Evolutionary conservation across 2,113 vertebrate species (phyloP).

Genomic region (Pachyramphus minor): DNA sequence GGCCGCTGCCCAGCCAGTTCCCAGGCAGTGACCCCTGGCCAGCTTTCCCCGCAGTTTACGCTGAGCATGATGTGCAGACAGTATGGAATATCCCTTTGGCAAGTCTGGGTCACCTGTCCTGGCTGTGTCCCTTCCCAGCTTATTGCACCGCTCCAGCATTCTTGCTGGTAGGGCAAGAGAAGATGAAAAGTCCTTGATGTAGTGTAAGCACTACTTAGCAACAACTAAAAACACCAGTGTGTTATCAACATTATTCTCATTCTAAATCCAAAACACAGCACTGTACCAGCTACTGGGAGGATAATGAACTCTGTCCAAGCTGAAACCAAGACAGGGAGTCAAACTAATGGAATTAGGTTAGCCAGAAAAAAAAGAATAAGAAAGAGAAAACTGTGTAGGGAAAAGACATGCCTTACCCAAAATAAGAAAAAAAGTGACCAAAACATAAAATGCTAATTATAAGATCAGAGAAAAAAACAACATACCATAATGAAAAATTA

Average conservation of each 20-base stretch:
- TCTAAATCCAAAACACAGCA: not conserved
- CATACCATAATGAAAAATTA: not conserved
- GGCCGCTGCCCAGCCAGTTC: not conserved
- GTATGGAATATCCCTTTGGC: not conserved
- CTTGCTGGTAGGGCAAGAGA: not conserved
- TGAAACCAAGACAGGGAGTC: not conserved
- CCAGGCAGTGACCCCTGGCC: too few species aligned
- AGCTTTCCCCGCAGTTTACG: not conserved
- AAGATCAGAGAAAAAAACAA: not conserved
- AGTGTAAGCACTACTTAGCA: not conserved
- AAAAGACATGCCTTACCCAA: not conserved
- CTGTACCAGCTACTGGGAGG: not conserved
- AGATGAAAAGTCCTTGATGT: not conserved
- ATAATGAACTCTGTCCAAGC: not conserved
- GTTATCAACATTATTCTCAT: not conserved
- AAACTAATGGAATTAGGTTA: not conserved
- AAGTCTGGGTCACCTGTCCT: not conserved
- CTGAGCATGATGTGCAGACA: not conserved
- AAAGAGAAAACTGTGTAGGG: not conserved
- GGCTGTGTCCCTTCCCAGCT: not conserved
- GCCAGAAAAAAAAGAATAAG: not conserved
- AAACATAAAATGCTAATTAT: conserved; percentile 13
- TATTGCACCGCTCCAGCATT: not conserved
- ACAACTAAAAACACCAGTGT: not conserved
- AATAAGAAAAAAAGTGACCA: not conserved